Conservation (phyloP, 1,140 invertebrate genomes). For the Lepidostoma basale region DNA sequence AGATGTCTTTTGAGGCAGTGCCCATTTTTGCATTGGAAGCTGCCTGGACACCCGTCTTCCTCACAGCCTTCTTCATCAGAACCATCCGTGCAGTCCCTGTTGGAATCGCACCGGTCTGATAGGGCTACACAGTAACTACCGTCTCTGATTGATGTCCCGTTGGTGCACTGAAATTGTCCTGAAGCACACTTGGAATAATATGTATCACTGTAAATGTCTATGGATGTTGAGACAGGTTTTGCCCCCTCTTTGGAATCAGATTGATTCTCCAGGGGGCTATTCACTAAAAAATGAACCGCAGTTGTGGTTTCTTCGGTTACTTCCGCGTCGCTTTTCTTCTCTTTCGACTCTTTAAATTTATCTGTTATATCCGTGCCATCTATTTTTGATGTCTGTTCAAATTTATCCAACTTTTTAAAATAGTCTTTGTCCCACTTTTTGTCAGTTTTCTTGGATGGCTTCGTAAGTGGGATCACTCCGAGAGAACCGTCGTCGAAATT, state of each 20-base stretch:
- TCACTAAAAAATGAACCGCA: conserved; percentile 45
- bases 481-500: conserved; percentile 36
- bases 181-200: conserved; percentile 62
- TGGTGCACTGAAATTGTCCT: conserved; percentile 67
- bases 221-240: conserved; percentile 27
- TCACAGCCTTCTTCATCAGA: conserved; percentile 69
- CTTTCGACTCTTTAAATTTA: conserved; percentile 26
- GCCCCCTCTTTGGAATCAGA: conserved; percentile 44
- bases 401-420: conserved; percentile 40
- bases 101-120: conserved; percentile 66
- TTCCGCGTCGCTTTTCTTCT: conserved; percentile 13
- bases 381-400: conserved; percentile 32
- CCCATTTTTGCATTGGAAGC: conserved; percentile 71
- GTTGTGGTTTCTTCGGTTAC: conserved; percentile 36
- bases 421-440: conserved; percentile 41
- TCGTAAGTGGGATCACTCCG: conserved; percentile 37
- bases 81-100: conserved; percentile 68
- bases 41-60: conserved; percentile 63
- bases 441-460: conserved; percentile 36
- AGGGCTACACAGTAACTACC: conserved; percentile 64
- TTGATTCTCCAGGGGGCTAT: conserved; percentile 43
- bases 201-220: conserved; percentile 22
- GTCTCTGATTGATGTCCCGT: conserved; percentile 64
- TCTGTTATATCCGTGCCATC: conserved; percentile 29
- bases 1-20: conserved; percentile 73